Base-by-base conservation (phyloP, 2,797 vertebrate species). In the Enteromius paludinosus region DNA sequence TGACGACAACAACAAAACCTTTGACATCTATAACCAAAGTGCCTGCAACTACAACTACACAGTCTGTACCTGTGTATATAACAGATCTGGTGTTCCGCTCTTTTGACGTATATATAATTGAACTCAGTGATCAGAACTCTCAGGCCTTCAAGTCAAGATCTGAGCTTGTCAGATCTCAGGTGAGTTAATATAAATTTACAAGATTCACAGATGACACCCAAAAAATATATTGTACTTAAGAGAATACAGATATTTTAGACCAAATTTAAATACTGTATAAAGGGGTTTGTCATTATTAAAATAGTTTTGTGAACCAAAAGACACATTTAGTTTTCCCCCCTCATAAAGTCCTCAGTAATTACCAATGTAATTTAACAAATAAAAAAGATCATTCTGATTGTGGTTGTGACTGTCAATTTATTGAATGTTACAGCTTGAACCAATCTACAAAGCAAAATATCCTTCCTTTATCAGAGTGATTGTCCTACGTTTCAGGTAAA, bases 51-150 rank as follows among this genome's bases (percentile, higher is more conserved):
- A 30, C 41, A 45, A 33, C 75, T 8, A 33, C 56, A 30, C 0
- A 0, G 12, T 33, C 1, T 2, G 0, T 33, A 10, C 59, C 75
- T 0, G 3, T n/a, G 17, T 64, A 33, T 33, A 1, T 49, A n/a
- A 65, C 75, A 47, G 5, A 2, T 9, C 59, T 77, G 15, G 41
- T 77, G 18, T 77, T 64, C 12, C 59, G 41, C 17, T 77, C 75
- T 65, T n/a, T n/a, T 12, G 59, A 77, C 1, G 0, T 0, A 47
- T 77, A 12, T 65, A 65, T 6, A 47, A 18, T 0, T 30, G 75
- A n/a, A 12, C 59, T 65, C 18, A 15, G 0, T 2, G 18, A 77
- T 30, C 11, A 3, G 47, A 23, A 0, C 5, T 64, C 75, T 45
- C 9, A 14, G 25, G 59, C 11, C 11, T 77, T 64, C 59, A 77